Evolutionary conservation across 2,113 vertebrate genomes (phyloP), one percentile per base, ranked within the genome.

Genomic region (Glaucomys volans): DNA sequence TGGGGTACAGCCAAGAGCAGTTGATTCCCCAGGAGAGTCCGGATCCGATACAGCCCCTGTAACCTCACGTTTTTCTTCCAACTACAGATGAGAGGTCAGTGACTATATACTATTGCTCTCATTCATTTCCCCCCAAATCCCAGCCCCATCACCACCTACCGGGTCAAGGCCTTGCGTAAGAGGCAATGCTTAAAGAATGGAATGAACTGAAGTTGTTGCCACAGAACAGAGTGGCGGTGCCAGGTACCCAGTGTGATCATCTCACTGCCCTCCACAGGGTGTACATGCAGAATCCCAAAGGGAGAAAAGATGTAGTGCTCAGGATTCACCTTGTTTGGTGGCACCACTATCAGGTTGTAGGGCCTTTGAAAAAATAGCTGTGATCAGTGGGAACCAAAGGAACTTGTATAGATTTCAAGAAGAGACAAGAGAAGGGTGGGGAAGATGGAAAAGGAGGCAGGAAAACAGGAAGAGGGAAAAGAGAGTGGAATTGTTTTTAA

Each of bases 241-340:
- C 99, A 99, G 44, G 97, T 97, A 0, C 98, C 97, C 85, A 99
- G 97, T 2, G 98, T 98, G 52, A 98, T 81, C 0, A 97, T 12
- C 44, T 98, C 98, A 9, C 97, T 98, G 44, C 96, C 98, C 40
- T 98, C 98, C 32, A 22, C 84, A 1, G 98, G 98, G 50, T 98
- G 98, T 11, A 99, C 82, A 3, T 99, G 99, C 32, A 99, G 96
- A 17, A 99, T 97, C 35, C 98, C 97, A 26, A 97, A 97, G 1
- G 97, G 91, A 2, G 99, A 99, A 92, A 99, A 99, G 91, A 99
- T 89, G 52, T 99, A 99, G 97, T 99, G 98, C 86, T 99, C 99
- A 0, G 98, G 91, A 1, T 99, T 98, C 57, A 98, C 98, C 40
- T 97, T 97, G 44, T 92, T 87, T 22, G 72, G 96, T 4, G 97